These are phyloP conservation scores for Acrobasis repandana DNA, from an alignment of 2,888 invertebrate species.

Conservation along the genomic window DNA sequence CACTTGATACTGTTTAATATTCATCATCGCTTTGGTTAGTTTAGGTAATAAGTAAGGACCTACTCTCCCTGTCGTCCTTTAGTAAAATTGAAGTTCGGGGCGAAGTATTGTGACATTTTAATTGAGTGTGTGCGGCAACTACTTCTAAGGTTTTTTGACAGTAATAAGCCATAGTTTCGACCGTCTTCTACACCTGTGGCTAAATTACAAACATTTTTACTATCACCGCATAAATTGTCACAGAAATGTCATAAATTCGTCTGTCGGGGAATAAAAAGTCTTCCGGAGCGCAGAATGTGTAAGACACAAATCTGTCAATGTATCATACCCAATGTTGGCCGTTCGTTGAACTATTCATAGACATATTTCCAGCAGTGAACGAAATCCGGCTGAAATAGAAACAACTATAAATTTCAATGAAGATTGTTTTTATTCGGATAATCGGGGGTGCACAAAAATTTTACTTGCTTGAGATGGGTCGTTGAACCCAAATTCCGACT, in stretches of 20 bases:
- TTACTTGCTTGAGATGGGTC: slow-evolving; percentile 47
- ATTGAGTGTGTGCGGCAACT: too few relatives aligned
- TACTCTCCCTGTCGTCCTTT: too few relatives aligned
- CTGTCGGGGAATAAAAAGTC: slow-evolving; percentile 46
- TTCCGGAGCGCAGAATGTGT: slow-evolving; percentile 60
- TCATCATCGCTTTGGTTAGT: too few relatives aligned
- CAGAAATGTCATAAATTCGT: slow-evolving; percentile 44
- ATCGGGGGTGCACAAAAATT: slow-evolving; percentile 60
- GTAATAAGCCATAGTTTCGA: too few relatives aligned
- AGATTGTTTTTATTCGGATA: slow-evolving; percentile 64
- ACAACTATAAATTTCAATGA: slow-evolving; percentile 68
- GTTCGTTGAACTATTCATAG: slow-evolving; percentile 69
- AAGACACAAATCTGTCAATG: slow-evolving; percentile 78
- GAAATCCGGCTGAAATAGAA: slow-evolving; percentile 72
- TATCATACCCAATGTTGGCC: slow-evolving; percentile 53
- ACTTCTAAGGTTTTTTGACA: too few relatives aligned
- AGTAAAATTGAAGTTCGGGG: too few relatives aligned
- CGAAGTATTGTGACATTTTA: too few relatives aligned
- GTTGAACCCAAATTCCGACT: slow-evolving; percentile 64
- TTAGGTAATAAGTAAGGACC: too few relatives aligned
- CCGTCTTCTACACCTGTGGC: neutral
- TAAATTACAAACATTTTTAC: neutral
- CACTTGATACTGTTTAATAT: too few relatives aligned
- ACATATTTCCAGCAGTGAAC: slow-evolving; percentile 56
- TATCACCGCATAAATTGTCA: slow-evolving; percentile 7